Evolutionary conservation across 1,140 invertebrate species (phyloP), one percentile per base, ranked within the genome.

Genomic region (Plodia interpunctella): DNA sequence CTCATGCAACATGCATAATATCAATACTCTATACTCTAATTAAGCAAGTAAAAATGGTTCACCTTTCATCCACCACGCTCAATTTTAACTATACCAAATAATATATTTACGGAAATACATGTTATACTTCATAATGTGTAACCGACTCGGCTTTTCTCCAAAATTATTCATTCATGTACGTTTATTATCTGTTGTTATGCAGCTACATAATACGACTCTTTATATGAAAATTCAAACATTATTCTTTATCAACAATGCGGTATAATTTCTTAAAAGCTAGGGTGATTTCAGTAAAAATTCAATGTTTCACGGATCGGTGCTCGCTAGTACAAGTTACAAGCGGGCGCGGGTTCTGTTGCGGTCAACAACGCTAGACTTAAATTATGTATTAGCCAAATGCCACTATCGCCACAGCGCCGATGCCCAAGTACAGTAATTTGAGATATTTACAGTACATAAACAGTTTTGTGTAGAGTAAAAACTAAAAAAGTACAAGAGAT

Each of bases 271-370:
- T 57, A 57, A 66, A 68, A 73, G 63, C 57, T 60, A 71, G 57
- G 64, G 60, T 69, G 64, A 77, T 81, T 78, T 67, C 70, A 75
- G 55, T 82, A 74, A 76, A 76, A 78, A 77, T 74, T 76, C 63
- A 73, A 77, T 68, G 69, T 65, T 74, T 72, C 74, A 66, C 70
- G 61, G 53, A 50, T 58, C 63, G 63, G 44, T 65, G 59, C 55
- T 28, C 49, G n/a, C 38, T 10, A n/a, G 70, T 57, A 20, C 6
- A 30, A 71, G 11, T 75, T 28, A 15, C 8, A 65, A 68, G 68
- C 68, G 49, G 38, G 2, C 15, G 38, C 5, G 2, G 38, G 8
- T 44, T 44, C 13, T 3, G 38, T 2, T 32, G 10, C 10, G 30
- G 30, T 32, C 11, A 32, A n/a, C n/a, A n/a, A n/a, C n/a, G n/a